A percentile compares a stretch with the other conserved stretches of the same genome.
phyloP scores from a whole-genome alignment of 2,888 invertebrate genomes.

The Blera fallax region DNA sequence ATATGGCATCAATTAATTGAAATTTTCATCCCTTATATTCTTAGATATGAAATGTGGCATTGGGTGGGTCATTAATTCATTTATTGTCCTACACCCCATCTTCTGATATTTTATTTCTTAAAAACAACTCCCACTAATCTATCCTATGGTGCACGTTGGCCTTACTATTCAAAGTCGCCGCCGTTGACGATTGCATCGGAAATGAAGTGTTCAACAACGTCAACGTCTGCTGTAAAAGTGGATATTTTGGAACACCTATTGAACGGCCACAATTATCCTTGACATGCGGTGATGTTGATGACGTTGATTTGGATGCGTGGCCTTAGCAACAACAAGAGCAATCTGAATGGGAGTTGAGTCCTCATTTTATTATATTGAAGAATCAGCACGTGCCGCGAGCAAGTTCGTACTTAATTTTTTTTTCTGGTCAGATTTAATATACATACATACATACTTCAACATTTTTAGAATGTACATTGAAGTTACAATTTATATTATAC shows the following conservation, averaged over 20 bases:
- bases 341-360: conserved; percentile 55
- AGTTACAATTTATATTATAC: background rate
- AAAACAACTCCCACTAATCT: conserved; percentile 69
- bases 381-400: conserved; percentile 62
- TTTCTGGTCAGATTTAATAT: conserved; percentile 43
- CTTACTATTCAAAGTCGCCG: conserved; percentile 22
- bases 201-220: conserved; percentile 66
- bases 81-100: conserved; percentile 66
- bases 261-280: conserved; percentile 72
- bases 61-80: conserved; percentile 73
- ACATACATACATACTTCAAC: too few species aligned
- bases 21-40: conserved; percentile 71
- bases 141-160: conserved; percentile 25
- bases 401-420: conserved; percentile 46
- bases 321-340: conserved; percentile 72
- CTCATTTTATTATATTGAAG: conserved; percentile 67
- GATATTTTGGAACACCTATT: conserved; percentile 72
- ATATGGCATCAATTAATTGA: conserved; percentile 75
- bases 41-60: conserved; percentile 56
- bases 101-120: conserved; percentile 51
- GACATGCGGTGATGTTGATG: conserved; percentile 72
- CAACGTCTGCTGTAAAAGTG: conserved; percentile 66
- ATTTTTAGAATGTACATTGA: background rate
- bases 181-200: conserved; percentile 67
- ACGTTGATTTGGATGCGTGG: conserved; percentile 70